Evolutionary conservation across 2,888 invertebrate species (phyloP).

Genomic region (Zootermopsis nevadensis): DNA sequence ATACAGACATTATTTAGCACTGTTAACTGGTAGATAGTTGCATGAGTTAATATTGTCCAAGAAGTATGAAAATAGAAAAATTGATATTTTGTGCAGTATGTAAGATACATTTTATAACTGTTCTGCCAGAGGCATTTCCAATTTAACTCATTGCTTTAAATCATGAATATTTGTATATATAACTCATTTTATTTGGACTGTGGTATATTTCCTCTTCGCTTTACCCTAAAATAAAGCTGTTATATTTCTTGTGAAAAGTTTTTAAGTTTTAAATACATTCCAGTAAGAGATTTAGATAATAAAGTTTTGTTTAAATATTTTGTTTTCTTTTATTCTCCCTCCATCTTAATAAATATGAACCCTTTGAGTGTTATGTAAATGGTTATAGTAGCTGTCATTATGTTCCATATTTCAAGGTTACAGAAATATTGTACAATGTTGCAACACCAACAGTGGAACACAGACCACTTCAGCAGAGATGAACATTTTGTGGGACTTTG

Average conservation of each 20-base stretch:
- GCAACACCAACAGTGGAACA: too few species aligned
- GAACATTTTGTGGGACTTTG: too few species aligned
- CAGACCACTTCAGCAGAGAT: too few species aligned
- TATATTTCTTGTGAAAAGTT: neutral
- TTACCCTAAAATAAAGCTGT: neutral
- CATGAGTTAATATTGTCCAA: neutral
- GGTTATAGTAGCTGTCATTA: too few species aligned
- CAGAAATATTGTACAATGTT: too few species aligned
- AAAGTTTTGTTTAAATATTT: neutral
- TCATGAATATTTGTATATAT: neutral
- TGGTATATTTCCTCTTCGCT: neutral
- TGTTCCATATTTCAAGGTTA: too few species aligned
- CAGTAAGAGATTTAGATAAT: neutral
- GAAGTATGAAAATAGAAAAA: neutral
- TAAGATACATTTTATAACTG: too few species aligned
- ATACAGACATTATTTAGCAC: neutral
- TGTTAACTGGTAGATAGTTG: neutral
- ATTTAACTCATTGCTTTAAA: neutral
- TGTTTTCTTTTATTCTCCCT: neutral
- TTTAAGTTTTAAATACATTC: constrained; percentile 19
- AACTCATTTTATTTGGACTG: constrained; percentile 1
- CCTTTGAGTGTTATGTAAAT: too few species aligned
- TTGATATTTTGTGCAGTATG: too few species aligned
- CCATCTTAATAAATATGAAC: neutral
- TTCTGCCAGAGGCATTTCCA: neutral